Conservation (phyloP, 2,113 vertebrate genomes). For the Scopus umbretta region DNA sequence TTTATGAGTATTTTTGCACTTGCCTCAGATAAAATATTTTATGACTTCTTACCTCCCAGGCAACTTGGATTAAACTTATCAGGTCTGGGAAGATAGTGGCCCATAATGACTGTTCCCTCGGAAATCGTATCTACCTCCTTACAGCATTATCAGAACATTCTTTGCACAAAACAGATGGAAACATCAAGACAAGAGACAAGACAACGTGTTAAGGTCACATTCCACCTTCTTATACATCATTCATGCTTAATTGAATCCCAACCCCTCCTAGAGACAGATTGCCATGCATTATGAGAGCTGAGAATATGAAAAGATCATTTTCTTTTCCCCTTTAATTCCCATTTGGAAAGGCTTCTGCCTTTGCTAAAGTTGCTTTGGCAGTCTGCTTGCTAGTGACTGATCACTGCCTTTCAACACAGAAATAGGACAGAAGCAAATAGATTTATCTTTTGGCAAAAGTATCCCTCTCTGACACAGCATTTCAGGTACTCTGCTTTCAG, state of each 20-base stretch:
- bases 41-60: constrained; percentile 76
- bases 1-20: constrained; percentile 80
- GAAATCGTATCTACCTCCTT: constrained; percentile 63
- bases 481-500: background rate
- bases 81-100: constrained; percentile 61
- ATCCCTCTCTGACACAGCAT: constrained; percentile 21
- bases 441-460: constrained; percentile 56
- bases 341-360: constrained; percentile 64
- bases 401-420: constrained; percentile 46
- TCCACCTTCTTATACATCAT: constrained; percentile 62
- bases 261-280: constrained; percentile 60
- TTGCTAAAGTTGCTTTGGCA: constrained; percentile 64
- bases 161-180: constrained; percentile 68
- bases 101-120: constrained; percentile 58
- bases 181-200: constrained; percentile 63
- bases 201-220: constrained; percentile 74
- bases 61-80: constrained; percentile 78
- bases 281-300: constrained; percentile 40
- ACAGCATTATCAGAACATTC: constrained; percentile 46
- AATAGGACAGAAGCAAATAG: constrained; percentile 28
- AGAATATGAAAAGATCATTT: constrained; percentile 71
- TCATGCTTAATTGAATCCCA: constrained; percentile 71
- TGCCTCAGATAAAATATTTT: constrained; percentile 78
- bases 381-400: constrained; percentile 60
- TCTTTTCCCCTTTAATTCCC: constrained; percentile 67